Evolutionary conservation across 2,113 vertebrate genomes (phyloP).

Genomic region (Antechinus flavipes): DNA sequence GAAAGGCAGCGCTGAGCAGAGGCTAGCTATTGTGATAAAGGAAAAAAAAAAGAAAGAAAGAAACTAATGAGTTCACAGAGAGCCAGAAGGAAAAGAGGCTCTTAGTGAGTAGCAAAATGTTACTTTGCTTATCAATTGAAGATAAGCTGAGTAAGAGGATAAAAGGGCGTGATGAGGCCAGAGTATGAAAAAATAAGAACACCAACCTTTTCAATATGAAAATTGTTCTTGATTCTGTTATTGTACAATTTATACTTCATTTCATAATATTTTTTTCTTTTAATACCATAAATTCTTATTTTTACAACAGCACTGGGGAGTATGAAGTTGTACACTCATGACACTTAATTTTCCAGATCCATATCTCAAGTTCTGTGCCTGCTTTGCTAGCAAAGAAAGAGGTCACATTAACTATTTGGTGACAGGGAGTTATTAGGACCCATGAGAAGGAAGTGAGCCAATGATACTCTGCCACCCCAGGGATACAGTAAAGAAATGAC

Average conservation of each 20-base stretch:
- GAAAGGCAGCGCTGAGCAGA: neutral
- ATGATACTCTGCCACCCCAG: neutral
- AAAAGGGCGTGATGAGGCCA: neutral
- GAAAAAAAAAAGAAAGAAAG: neutral
- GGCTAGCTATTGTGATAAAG: neutral
- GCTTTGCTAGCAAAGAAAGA: neutral
- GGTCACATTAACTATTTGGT: neutral
- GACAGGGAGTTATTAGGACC: neutral
- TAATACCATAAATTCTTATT: neutral
- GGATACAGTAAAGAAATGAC: neutral
- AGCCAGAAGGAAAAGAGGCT: neutral
- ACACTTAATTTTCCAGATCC: neutral
- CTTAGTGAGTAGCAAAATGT: neutral
- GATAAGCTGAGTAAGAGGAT: neutral
- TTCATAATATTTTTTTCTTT: neutral
- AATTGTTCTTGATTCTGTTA: neutral
- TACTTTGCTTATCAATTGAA: neutral
- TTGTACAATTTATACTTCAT: neutral
- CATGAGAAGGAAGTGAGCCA: neutral
- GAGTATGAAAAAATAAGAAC: neutral
- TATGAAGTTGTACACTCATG: neutral
- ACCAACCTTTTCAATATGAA: neutral
- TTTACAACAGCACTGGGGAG: neutral
- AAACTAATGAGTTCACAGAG: neutral
- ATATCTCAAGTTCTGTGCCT: neutral